Conservation (phyloP, 1,140 invertebrate species). For the Aradophagus sp. region DNA sequence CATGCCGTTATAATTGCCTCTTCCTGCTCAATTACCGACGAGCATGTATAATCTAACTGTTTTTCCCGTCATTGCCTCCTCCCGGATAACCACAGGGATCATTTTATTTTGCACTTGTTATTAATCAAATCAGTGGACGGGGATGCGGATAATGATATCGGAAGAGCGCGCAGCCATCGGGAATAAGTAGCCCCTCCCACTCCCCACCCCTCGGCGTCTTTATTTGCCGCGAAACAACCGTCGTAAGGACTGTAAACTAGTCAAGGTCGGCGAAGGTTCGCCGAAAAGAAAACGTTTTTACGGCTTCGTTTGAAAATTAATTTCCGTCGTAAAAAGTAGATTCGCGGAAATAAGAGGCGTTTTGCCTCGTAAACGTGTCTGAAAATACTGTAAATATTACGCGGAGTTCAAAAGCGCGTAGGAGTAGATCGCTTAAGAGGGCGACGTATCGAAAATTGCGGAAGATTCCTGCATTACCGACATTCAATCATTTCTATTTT, state of each 20-base stretch:
- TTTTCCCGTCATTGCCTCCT: conserved; percentile 26
- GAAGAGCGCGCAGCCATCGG: not conserved
- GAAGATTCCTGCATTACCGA: too few species aligned
- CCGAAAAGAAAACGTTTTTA: conserved; percentile 17
- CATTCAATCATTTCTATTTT: too few species aligned
- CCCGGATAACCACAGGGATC: conserved; percentile 5
- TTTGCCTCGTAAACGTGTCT: too few species aligned
- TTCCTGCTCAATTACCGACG: conserved; percentile 39
- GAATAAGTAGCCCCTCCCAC: too few species aligned
- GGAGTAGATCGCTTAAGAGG: too few species aligned
- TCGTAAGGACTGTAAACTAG: conserved; percentile 12
- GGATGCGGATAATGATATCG: conserved; percentile 27
- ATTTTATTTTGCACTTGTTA: conserved; percentile 38
- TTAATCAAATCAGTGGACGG: conserved; percentile 40
- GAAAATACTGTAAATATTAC: too few species aligned
- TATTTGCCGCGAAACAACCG: conserved; percentile 7
- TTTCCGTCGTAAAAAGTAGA: conserved; percentile 4
- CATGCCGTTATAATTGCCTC: conserved; percentile 43
- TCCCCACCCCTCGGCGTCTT: too few species aligned
- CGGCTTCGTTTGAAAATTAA: conserved; percentile 23
- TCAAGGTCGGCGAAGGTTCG: conserved; percentile 19
- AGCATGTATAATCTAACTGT: conserved; percentile 46
- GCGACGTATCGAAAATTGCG: too few species aligned
- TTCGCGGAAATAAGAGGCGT: too few species aligned
- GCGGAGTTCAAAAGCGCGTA: too few species aligned